Percentiles rank a stretch among this genome's conserved stretches.
Conservation (phyloP, 2,797 vertebrate genomes). For the Myotis planiceps region DNA sequence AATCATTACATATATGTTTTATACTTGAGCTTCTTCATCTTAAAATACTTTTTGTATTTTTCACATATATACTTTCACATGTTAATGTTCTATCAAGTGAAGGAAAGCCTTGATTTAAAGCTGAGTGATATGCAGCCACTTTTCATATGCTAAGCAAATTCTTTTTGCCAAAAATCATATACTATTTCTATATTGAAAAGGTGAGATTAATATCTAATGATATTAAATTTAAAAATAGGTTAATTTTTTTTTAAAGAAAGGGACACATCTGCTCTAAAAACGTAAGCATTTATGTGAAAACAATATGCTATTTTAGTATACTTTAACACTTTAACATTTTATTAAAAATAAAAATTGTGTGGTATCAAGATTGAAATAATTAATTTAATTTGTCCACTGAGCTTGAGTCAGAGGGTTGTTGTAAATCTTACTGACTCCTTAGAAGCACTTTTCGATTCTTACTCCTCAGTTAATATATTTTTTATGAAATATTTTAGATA, state of each 20-base stretch:
- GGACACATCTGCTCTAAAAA: background rate
- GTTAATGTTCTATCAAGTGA: background rate
- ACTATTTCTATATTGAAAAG: background rate
- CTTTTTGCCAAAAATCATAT: background rate
- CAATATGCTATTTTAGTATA: background rate
- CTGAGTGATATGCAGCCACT: background rate
- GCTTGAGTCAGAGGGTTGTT: background rate
- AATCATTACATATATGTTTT: background rate
- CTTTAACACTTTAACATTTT: background rate
- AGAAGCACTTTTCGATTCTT: background rate
- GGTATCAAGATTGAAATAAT: background rate
- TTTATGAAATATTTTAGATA: conserved; percentile 25
- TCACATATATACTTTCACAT: background rate
- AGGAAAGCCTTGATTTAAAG: background rate
- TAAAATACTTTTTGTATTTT: background rate
- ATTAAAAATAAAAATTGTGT: background rate
- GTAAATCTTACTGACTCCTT: background rate
- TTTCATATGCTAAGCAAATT: background rate
- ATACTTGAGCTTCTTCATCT: background rate
- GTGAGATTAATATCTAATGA: background rate
- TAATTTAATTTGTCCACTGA: background rate
- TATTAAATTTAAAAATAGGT: conserved; percentile 4
- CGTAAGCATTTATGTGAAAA: conserved; percentile 1
- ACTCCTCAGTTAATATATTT: background rate
- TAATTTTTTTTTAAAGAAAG: conserved; percentile 5